phyloP scores from a whole-genome alignment of 2,888 invertebrate genomes.

The Arctia plantaginis region DNA sequence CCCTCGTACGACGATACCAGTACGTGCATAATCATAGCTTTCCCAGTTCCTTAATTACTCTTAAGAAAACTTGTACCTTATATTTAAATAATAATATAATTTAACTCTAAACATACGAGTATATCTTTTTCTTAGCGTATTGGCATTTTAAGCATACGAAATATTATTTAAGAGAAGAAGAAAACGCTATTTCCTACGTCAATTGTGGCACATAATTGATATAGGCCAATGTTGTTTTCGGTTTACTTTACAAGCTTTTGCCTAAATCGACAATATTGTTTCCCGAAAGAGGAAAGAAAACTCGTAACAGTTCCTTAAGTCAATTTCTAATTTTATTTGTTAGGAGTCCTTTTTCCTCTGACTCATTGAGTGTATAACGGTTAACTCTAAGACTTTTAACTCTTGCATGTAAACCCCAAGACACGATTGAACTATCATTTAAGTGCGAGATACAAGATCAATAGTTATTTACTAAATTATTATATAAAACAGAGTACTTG shows the following conservation, averaged over 20 bases:
- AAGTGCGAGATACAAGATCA: neutral
- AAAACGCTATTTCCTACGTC: neutral
- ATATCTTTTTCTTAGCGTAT: neutral
- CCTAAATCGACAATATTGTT: constrained; percentile 1
- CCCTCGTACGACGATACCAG: no score
- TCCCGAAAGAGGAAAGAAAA: neutral
- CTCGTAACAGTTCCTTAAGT: neutral
- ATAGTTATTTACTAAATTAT: neutral
- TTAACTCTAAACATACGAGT: no score
- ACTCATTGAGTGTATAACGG: neutral
- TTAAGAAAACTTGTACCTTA: no score
- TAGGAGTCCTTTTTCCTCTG: neutral
- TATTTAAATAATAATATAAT: neutral
- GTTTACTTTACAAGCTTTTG: neutral
- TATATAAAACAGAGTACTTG: neutral
- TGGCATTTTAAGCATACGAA: neutral
- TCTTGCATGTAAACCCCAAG: neutral
- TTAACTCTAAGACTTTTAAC: neutral
- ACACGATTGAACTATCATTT: neutral
- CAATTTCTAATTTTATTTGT: neutral
- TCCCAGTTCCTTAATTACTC: no score
- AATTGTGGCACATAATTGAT: neutral
- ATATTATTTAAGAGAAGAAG: neutral
- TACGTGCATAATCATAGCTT: no score
- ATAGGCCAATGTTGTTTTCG: neutral